Percentiles rank a stretch among this genome's conserved stretches.
phyloP scores from a whole-genome alignment of 2,797 vertebrate species.

The Neosilurus hyrtlii region DNA sequence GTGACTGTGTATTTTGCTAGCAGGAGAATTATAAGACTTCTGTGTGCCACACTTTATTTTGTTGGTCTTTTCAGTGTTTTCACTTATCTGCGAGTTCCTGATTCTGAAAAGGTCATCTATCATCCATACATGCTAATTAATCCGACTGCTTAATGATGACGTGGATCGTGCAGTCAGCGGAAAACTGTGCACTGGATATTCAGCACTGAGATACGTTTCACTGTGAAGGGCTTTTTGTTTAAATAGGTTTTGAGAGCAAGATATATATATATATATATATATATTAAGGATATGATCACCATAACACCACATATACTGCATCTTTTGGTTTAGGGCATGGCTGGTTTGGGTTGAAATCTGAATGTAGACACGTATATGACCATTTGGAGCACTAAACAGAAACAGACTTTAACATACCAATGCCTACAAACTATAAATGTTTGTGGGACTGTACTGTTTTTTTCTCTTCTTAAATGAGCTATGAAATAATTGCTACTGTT shows the following conservation, averaged over 20 bases:
- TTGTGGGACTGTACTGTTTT: neutral
- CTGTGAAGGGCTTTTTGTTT: neutral
- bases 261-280: neutral
- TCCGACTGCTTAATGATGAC: neutral
- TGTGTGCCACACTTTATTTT: neutral
- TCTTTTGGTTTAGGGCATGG: neutral
- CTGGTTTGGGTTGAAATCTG: neutral
- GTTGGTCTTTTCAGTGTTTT: neutral
- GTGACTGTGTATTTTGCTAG: neutral
- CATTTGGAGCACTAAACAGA: neutral
- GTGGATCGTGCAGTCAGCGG: neutral
- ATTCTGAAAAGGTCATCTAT: neutral
- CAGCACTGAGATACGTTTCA: neutral
- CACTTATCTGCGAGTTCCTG: neutral
- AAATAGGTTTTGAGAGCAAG: neutral
- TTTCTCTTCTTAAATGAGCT: neutral
- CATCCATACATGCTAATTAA: neutral
- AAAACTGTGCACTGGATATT: neutral
- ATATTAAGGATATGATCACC: neutral
- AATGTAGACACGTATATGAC: neutral
- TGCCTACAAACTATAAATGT: too few relatives aligned
- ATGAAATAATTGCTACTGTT: neutral
- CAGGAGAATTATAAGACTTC: neutral
- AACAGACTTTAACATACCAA: neutral
- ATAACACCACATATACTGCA: neutral